Base-by-base conservation (phyloP, 2,797 vertebrate species). In the Amazonetta brasiliensis region DNA sequence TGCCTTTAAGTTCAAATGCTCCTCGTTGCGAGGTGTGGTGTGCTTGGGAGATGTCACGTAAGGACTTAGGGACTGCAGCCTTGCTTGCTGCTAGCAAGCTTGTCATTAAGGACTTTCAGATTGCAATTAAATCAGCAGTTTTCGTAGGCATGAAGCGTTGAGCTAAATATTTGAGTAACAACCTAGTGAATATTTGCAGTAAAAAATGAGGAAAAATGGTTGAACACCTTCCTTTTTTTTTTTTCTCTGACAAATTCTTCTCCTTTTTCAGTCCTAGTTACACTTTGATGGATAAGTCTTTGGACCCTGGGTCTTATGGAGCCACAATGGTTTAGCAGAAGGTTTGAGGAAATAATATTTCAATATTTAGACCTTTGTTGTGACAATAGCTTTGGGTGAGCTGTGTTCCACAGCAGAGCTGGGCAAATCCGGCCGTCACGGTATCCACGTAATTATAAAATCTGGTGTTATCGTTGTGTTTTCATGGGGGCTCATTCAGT, bases 361-460 rank as follows among this genome's bases (percentile, higher is more conserved):
- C 23, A 67, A 4, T 84, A 84, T 64, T 76, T 66, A 64, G 43
- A 28, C 22, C 25, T 52, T 30, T 74, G 9, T 17, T 59, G 16
- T 1, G 12, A 56, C 64, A 67, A 68, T 78, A 2, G 31, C 33
- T 64, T 28, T 33, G 48, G 39, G 17, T 12, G 33, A 67, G 21
- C 54, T 11, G 18, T 33, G 21, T 22, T 81, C n/a, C 30, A 13
- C 30, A 23, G 3, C 0, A 59, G 35, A 72, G 16, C n/a, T n/a
- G 35, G 43, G 43, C 83, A 60, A 48, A 23, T 26, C 31, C 0
- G 21, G n/a, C 74, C 0, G 0, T 78, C 30, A 8, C 43, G 5
- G 17, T 69, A 44, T 39, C 50, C 33, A 7, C 12, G 1, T 39
- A 20, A 31, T 25, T 72, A 31, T n/a, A 72, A 84, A 90, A 56